Evolutionary conservation across 1,140 invertebrate species (phyloP), one percentile per base, ranked within the genome.

Genomic region (Drosophila sechellia): DNA sequence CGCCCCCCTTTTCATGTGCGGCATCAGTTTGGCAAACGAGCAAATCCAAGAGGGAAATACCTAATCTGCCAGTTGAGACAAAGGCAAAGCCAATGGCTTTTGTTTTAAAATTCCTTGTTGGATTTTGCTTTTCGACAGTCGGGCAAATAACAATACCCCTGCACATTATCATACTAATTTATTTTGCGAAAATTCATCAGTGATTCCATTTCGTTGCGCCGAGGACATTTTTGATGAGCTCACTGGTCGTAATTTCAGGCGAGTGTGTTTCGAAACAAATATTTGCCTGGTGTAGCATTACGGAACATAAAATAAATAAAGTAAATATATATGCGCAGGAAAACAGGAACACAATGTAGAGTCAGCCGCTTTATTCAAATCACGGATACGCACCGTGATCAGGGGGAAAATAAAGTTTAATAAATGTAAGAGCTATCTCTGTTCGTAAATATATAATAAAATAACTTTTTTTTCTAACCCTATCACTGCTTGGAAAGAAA

Each of bases 221-320:
- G 34, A 22, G 46, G 45, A 63, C 43, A 75, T 53, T 87, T 87
- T 84, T 89, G 84, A 87, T 89, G 84, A 89, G 84, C 80, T 87
- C 84, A 84, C 81, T 72, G 84, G 59, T 76, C 48, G 49, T 64
- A 68, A 69, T 72, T 87, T 86, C 43, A 65, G 35, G 58, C 48
- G 52, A 52, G 60, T 68, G 59, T 40, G 59, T 40, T 55, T 46
- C 50, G 61, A 79, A 87, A 53, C 65, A 89, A 79, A 87, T 89
- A 87, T 87, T 87, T 48, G 75, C 61, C 50, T 73, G 71, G 79
- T 59, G 68, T 81, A 81, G 54, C 65, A 79, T 87, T 78, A 81
- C 77, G 65, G 46, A 63, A 42, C 45, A 73, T 49, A 76, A 70
- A 72, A 74, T 59, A 84, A 72, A 84, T 71, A 81, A 48, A 37